phyloP scores from a whole-genome alignment of 2,113 vertebrate species.

The Odobenus rosmarus region DNA sequence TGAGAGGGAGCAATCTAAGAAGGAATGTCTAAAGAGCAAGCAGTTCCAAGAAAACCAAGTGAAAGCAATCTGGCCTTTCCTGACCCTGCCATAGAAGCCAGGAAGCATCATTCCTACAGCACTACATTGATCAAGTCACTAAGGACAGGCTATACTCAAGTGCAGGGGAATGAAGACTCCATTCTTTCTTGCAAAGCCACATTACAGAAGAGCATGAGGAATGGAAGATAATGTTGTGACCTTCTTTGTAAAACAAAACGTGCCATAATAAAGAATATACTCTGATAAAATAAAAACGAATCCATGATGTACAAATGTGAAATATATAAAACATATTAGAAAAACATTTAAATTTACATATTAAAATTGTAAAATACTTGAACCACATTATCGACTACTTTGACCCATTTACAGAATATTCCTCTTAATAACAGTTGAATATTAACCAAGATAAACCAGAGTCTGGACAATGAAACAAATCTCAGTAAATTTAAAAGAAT shows the following conservation, averaged over 20 bases:
- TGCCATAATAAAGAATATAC: neutral
- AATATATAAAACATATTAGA: neutral
- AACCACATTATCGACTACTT: neutral
- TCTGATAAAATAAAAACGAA: neutral
- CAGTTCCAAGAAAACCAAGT: neutral
- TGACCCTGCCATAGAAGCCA: neutral
- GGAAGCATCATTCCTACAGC: neutral
- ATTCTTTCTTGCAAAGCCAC: neutral
- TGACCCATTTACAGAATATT: neutral
- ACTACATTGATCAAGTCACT: neutral
- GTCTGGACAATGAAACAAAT: neutral
- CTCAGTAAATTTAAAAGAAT: neutral
- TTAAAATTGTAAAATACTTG: neutral
- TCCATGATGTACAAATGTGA: neutral
- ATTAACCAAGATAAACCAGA: neutral
- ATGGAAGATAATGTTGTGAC: neutral
- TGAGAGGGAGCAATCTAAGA: neutral
- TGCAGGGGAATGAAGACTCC: neutral
- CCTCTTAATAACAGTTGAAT: neutral
- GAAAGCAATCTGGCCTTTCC: neutral
- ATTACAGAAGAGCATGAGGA: neutral
- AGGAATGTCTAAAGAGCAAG: neutral
- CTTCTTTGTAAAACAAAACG: constrained; percentile 30
- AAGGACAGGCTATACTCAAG: neutral
- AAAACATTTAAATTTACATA: constrained; percentile 10